These are phyloP conservation scores for Ormyrus labotus DNA, from an alignment of 2,888 invertebrate species.

Conservation along the genomic window DNA sequence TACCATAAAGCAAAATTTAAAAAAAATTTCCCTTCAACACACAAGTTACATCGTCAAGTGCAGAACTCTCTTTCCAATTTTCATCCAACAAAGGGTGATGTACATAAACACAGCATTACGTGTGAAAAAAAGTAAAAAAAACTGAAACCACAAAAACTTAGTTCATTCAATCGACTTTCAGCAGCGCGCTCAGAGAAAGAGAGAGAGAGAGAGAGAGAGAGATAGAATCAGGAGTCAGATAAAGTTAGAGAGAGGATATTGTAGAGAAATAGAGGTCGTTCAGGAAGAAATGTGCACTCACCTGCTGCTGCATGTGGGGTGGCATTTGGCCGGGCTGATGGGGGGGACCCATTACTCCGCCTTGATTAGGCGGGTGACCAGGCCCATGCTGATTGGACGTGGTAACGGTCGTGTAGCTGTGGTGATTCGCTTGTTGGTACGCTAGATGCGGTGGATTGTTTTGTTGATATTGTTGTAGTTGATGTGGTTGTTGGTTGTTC, in stretches of 20 bases:
- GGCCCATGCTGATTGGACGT: conserved; percentile 65
- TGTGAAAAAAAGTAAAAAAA: conserved; percentile 37
- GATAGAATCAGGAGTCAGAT: conserved; percentile 27
- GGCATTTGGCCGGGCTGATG: conserved; percentile 73
- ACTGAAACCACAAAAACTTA: conserved; percentile 34
- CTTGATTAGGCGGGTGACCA: conserved; percentile 60
- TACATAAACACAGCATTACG: conserved; percentile 49
- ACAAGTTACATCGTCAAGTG: conserved; percentile 19
- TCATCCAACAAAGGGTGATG: conserved; percentile 40
- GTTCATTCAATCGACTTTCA: conserved; percentile 46
- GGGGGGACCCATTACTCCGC: conserved; percentile 60
- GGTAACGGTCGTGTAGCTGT: conserved; percentile 75
- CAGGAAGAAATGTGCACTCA: conserved; percentile 67
- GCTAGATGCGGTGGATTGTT: conserved; percentile 76
- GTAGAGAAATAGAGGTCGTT: conserved; percentile 29
- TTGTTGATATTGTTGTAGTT: conserved; percentile 74
- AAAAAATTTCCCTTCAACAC: conserved; percentile 26
- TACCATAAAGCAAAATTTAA: too few relatives aligned
- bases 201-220: conserved; percentile 12
- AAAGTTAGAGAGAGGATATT: neutral
- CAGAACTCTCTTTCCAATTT: conserved; percentile 22
- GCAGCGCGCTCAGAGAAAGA: conserved; percentile 29
- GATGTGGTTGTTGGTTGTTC: conserved; percentile 72
- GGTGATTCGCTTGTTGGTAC: conserved; percentile 76
- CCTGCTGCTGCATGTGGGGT: conserved; percentile 74